A percentile compares a stretch with the other conserved stretches of the same genome.
These are phyloP conservation scores for Bergia puertoricense DNA, from an alignment of 92 coral and sea anemone genomes.

Conservation along the genomic window DNA sequence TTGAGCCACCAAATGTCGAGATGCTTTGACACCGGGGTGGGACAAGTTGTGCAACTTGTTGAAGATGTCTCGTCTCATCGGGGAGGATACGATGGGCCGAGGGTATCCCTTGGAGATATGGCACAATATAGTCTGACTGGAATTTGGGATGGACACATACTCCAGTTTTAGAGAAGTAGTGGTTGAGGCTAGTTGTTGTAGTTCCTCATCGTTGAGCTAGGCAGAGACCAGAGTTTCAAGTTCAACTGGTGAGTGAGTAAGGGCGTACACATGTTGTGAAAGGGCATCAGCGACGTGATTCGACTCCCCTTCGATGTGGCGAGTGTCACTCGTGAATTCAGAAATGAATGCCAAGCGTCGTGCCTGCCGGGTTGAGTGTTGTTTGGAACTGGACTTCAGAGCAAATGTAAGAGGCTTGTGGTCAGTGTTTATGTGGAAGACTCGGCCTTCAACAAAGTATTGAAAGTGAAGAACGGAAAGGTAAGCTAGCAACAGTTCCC, in stretches of 20 bases:
- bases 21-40: slow-evolving; percentile 25
- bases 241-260: slow-evolving; percentile 39
- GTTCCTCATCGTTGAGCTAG: slow-evolving; percentile 36
- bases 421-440: slow-evolving; percentile 53
- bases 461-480: slow-evolving; percentile 51
- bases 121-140: slow-evolving; percentile 21
- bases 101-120: slow-evolving; percentile 50
- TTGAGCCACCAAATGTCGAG: slow-evolving; percentile 3
- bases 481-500: slow-evolving; percentile 36
- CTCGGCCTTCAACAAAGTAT: slow-evolving; percentile 49
- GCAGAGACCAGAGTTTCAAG: slow-evolving; percentile 46
- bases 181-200: slow-evolving; percentile 30
- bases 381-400: slow-evolving; percentile 49
- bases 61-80: slow-evolving; percentile 14
- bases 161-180: slow-evolving; percentile 35
- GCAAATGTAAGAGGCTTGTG: slow-evolving; percentile 56
- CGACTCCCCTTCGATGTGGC: slow-evolving; percentile 1
- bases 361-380: slow-evolving; percentile 50
- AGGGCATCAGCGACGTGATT: background rate
- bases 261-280: slow-evolving; percentile 6
- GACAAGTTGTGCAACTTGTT: slow-evolving; percentile 16
- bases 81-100: background rate
- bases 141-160: slow-evolving; percentile 28
- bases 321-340: slow-evolving; percentile 60
- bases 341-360: slow-evolving; percentile 55